Percentiles rank a stretch among this genome's conserved stretches.
These are phyloP conservation scores for Octomys mimax DNA, from an alignment of 2,797 vertebrate genomes.

Conservation along the genomic window DNA sequence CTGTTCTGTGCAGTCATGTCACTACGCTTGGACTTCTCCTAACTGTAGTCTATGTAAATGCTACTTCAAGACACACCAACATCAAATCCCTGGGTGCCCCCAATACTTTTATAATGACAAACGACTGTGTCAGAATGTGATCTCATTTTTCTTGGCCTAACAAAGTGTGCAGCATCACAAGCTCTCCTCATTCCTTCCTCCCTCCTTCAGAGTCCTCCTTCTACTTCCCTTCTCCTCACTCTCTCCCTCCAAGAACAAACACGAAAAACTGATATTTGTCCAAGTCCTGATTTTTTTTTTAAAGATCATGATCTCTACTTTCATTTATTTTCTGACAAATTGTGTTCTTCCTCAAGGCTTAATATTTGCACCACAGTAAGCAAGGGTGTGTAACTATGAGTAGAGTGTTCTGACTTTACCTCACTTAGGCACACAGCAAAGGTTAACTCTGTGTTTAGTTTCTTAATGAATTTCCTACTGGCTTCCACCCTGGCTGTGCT, in stretches of 20 bases:
- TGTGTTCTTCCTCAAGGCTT: background rate
- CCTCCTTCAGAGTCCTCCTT: background rate
- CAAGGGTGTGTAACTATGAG: no score
- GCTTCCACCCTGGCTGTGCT: background rate
- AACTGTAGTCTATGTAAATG: background rate
- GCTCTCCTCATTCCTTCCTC: background rate
- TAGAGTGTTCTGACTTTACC: background rate
- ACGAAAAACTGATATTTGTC: background rate
- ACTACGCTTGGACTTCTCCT: background rate
- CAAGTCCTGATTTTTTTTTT: background rate
- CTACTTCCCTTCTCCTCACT: background rate
- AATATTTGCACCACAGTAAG: background rate
- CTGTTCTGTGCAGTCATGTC: background rate
- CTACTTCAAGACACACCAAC: background rate
- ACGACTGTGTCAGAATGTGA: background rate
- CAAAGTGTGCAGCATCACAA: background rate
- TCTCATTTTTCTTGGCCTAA: background rate
- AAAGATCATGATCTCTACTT: background rate
- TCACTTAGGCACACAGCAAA: background rate
- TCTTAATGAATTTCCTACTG: background rate
- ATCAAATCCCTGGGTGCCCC: background rate
- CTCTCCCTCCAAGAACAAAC: background rate
- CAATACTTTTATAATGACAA: constrained; percentile 9
- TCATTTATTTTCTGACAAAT: background rate
- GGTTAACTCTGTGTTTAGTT: background rate